Evolutionary conservation across 2,113 vertebrate genomes (phyloP).

Genomic region (Jaculus jaculus): DNA sequence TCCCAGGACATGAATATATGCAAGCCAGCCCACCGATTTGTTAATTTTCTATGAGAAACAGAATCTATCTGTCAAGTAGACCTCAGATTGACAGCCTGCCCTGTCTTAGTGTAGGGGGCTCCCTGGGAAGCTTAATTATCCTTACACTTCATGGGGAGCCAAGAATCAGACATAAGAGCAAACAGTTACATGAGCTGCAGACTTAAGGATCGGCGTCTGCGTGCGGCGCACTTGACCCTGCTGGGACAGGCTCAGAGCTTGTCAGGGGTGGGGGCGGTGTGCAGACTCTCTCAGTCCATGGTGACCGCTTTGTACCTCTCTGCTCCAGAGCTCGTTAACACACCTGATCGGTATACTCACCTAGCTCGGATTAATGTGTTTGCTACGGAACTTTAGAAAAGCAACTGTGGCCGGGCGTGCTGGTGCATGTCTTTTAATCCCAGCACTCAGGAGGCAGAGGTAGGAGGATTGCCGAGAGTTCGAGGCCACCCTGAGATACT

Average conservation of each 20-base stretch:
- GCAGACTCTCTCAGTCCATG: not conserved
- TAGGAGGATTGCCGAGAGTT: too few species aligned
- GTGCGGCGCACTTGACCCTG: not conserved
- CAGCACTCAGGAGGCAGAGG: too few species aligned
- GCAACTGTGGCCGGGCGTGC: too few species aligned
- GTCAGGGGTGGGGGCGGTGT: not conserved
- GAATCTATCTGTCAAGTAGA: conserved; percentile 58
- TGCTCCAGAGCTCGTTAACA: not conserved
- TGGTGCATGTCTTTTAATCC: too few species aligned
- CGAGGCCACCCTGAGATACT: too few species aligned
- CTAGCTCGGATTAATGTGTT: not conserved
- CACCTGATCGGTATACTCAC: not conserved
- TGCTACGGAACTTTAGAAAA: not conserved
- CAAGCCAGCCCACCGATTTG: conserved; percentile 48
- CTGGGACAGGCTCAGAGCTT: not conserved
- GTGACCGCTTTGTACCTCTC: not conserved
- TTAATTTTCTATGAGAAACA: conserved; percentile 70
- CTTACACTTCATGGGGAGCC: conserved; percentile 22
- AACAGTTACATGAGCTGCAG: conserved; percentile 38
- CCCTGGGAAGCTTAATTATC: conserved; percentile 66
- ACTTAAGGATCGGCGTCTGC: not conserved
- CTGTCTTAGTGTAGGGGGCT: conserved; percentile 30
- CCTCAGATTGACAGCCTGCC: conserved; percentile 66
- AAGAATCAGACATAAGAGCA: conserved; percentile 61
- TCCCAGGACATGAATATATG: conserved; percentile 69